Percentiles rank a stretch among this genome's conserved stretches.
Conservation (phyloP, 1,140 invertebrate genomes). For the Scaptomyza pallida region DNA sequence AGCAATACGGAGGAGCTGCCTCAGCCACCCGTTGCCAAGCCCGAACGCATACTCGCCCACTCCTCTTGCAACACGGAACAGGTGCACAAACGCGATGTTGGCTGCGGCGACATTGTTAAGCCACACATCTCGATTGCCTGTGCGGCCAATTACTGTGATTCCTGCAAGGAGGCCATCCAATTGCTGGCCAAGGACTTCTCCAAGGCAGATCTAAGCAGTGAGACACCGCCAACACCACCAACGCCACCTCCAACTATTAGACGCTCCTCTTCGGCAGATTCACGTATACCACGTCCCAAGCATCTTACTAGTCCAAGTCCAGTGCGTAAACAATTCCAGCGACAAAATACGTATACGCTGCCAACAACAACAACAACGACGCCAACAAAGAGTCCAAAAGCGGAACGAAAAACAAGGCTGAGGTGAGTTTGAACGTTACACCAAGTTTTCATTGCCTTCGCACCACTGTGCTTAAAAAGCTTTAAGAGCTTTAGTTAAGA, state of each 20-base stretch:
- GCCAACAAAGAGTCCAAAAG: conserved; percentile 52
- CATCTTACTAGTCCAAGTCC: conserved; percentile 84
- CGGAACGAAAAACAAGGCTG: conserved; percentile 52
- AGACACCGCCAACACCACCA: neutral
- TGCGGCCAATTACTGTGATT: conserved; percentile 87
- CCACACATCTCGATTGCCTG: conserved; percentile 85
- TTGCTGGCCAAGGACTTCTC: conserved; percentile 85
- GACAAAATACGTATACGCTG: conserved; percentile 85
- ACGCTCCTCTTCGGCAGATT: conserved; percentile 61
- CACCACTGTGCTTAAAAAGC: conserved; percentile 38
- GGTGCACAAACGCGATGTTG: conserved; percentile 84
- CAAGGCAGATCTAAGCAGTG: conserved; percentile 36
- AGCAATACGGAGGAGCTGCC: conserved; percentile 64
- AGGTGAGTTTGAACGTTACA: conserved; percentile 67
- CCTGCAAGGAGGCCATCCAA: conserved; percentile 87
- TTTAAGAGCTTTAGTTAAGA: conserved; percentile 32
- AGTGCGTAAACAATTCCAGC: conserved; percentile 80
- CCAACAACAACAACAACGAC: conserved; percentile 39
- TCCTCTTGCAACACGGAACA: conserved; percentile 77
- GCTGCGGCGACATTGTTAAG: conserved; percentile 85
- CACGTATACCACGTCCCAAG: conserved; percentile 84
- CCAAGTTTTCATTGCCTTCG: neutral
- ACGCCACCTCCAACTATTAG: conserved; percentile 12
- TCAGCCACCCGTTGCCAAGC: conserved; percentile 17
- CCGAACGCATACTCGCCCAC: conserved; percentile 45